A percentile compares a stretch with the other conserved stretches of the same genome.
Evolutionary conservation across 2,113 vertebrate genomes (phyloP).

Genomic region (Gymnocephalus cernua): DNA sequence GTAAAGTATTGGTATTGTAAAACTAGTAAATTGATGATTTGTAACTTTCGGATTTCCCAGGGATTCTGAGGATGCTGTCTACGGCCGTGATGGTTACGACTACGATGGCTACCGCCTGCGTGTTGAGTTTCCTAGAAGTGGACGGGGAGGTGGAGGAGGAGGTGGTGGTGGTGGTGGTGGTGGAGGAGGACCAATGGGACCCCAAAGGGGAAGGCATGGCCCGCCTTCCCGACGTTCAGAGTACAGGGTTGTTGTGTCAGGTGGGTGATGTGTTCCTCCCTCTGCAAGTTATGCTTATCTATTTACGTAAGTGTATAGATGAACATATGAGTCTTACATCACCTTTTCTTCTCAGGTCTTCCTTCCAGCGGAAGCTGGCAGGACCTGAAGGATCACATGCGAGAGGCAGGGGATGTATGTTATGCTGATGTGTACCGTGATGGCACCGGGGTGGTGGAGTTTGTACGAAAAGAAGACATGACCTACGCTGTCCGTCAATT

Average conservation of each 20-base stretch:
- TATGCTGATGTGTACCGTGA: constrained; percentile 90
- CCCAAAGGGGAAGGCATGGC: constrained; percentile 84
- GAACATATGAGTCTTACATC: neutral
- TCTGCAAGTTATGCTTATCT: neutral
- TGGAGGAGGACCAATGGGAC: constrained; percentile 67
- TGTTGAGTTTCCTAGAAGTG: constrained; percentile 89
- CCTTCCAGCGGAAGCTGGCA: constrained; percentile 92
- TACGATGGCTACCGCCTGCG: constrained; percentile 89
- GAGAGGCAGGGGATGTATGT: constrained; percentile 90
- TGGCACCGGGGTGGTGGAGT: constrained; percentile 89
- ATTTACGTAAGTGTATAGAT: neutral
- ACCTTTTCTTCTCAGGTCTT: constrained; percentile 77
- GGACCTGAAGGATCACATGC: constrained; percentile 91
- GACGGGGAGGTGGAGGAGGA: constrained; percentile 77
- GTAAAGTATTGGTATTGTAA: neutral
- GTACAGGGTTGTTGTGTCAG: constrained; percentile 93
- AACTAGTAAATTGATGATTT: neutral
- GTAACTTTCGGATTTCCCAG: constrained; percentile 63
- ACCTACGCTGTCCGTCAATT: constrained; percentile 88
- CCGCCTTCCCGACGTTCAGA: constrained; percentile 91
- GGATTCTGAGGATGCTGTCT: constrained; percentile 89
- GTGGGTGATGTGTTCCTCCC: constrained; percentile 67
- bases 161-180: constrained; percentile 75
- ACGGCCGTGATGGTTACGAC: constrained; percentile 88
- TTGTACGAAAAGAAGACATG: constrained; percentile 92